Base-by-base conservation (phyloP, 2,888 invertebrate genomes). In the Tipula vernalis region DNA sequence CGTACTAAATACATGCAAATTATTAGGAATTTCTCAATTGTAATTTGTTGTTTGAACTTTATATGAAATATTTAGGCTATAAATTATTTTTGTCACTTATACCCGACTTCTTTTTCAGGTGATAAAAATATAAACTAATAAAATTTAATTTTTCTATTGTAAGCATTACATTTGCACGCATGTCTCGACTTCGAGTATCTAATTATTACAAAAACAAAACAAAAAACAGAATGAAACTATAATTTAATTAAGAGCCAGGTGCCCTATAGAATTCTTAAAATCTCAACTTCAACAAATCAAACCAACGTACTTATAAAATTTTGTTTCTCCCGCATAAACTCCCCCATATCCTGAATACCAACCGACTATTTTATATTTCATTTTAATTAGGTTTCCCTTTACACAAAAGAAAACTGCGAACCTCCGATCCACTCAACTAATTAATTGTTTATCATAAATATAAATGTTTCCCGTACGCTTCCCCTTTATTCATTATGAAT, bases 361-460 rank as follows among this genome's bases (percentile, higher is more conserved):
- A 28, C 71, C 71, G 71, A 28, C 28, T 71, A 10, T 71, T 71
- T 71, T 71, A 71, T 71, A 28, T 71, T 71, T 71, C 71, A 71
- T 71, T 71, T 71, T 71, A 71, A 71, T 71, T 71, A 71, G 71
- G 71, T 71, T 71, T 71, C 71, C 71, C 28, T 71, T 71, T 10
- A 71, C 71, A 71, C 71, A 71, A 18, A 5, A 57, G 6, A 57
- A 57, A 15, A 57, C 57, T 6, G 71, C 71, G 28, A 28, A 71
- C 71, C 71, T 71, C 71, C 71, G 71, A 71, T 71, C 71, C 71
- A 71, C 71, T 28, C 71, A 84, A 84, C 13, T 84, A 84, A 84
- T 84, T 84, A 84, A 84, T 84, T 84, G 84, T 84, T 84, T 84
- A 39, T 84, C 36, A 84, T 84, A 84, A 84, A 84, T 36, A 83